These are phyloP conservation scores for Ptilonorhynchus violaceus DNA, from an alignment of 2,113 vertebrate genomes.

Conservation along the genomic window DNA sequence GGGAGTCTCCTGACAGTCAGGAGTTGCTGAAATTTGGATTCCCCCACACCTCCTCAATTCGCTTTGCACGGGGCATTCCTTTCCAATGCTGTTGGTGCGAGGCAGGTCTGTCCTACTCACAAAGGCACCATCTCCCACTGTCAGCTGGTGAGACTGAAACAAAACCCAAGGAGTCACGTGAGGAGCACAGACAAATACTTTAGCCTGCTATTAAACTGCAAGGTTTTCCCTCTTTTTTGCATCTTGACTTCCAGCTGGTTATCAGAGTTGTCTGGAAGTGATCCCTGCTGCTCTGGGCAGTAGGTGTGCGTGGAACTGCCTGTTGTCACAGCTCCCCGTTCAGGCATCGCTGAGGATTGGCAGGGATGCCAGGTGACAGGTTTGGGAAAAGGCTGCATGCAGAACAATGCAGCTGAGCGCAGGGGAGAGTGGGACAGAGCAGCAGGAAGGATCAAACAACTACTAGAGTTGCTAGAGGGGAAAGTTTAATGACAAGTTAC, in stretches of 20 bases:
- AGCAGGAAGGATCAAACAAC: not conserved
- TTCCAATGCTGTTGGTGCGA: accelerated
- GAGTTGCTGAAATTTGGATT: not conserved
- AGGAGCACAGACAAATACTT: not conserved
- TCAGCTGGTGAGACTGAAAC: not conserved
- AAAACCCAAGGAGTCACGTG: not conserved
- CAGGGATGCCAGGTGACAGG: not conserved
- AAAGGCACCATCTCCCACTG: not conserved
- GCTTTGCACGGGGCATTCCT: not conserved
- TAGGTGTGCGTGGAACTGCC: not conserved
- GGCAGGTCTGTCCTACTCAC: not conserved
- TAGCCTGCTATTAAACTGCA: not conserved
- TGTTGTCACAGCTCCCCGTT: accelerated
- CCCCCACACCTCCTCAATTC: not conserved
- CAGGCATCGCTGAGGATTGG: not conserved
- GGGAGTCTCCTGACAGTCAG: not conserved
- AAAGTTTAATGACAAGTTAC: slow-evolving; percentile 51
- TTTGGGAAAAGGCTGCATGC: not conserved
- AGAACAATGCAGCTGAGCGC: not conserved
- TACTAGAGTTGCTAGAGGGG: not conserved
- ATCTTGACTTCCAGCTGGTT: not conserved
- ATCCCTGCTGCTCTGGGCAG: not conserved
- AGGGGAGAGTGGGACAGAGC: not conserved
- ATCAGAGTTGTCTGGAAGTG: not conserved
- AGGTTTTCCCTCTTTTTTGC: not conserved